Percentiles rank a stretch among this genome's conserved stretches.
Conservation (phyloP, 2,888 invertebrate species). For the Lymantria dispar region DNA sequence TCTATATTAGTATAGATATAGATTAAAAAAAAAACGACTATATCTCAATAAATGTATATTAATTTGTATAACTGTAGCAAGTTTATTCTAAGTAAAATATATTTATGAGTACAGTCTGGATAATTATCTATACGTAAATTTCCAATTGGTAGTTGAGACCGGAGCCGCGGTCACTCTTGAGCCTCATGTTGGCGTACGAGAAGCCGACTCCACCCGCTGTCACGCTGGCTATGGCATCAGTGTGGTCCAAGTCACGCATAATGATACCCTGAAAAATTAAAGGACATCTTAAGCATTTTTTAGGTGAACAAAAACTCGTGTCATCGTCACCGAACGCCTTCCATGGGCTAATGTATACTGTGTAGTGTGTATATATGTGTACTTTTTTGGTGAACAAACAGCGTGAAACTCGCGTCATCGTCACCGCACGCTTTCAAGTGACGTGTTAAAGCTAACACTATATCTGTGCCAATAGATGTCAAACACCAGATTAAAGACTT, state of each 20-base stretch:
- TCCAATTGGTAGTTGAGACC: conserved; percentile 74
- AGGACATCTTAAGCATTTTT: neutral
- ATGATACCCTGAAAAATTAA: conserved; percentile 63
- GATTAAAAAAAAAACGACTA: neutral
- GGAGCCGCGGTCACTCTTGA: conserved; percentile 70
- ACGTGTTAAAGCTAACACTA: too few relatives aligned
- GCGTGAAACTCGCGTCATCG: too few relatives aligned
- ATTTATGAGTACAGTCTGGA: neutral
- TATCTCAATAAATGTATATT: neutral
- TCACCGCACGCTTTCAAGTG: too few relatives aligned
- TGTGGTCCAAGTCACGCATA: conserved; percentile 70
- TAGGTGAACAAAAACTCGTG: too few relatives aligned
- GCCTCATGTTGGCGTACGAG: conserved; percentile 66
- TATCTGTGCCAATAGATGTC: too few relatives aligned
- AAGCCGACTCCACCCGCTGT: conserved; percentile 74
- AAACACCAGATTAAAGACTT: too few relatives aligned
- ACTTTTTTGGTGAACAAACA: too few relatives aligned
- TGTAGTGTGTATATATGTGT: too few relatives aligned
- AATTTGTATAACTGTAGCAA: neutral
- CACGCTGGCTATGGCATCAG: conserved; percentile 56
- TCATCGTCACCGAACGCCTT: too few relatives aligned
- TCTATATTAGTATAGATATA: too few relatives aligned
- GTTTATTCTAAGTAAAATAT: neutral
- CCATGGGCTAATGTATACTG: too few relatives aligned
- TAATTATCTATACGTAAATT: conserved; percentile 52